Conservation (phyloP, 2,797 vertebrate species). For the Enoplosus armatus region DNA sequence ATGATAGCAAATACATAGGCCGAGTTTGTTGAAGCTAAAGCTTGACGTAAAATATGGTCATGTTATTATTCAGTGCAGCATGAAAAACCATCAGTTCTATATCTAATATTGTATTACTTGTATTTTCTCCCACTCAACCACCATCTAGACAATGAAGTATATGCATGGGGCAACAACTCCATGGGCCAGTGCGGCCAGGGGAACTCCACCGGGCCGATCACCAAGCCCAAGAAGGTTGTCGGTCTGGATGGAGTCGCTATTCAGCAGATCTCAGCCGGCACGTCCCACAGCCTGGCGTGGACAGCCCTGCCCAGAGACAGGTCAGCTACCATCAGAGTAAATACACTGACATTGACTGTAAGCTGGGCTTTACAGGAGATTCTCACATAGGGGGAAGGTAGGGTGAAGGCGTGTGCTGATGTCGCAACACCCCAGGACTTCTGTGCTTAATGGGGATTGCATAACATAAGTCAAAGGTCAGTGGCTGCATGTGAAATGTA, state of each 20-base stretch:
- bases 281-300: conserved; percentile 90
- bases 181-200: conserved; percentile 91
- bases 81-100: neutral
- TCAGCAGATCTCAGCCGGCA: conserved; percentile 89
- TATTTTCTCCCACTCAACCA: neutral
- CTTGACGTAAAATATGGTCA: neutral
- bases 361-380: neutral
- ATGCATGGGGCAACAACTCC: conserved; percentile 90
- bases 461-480: conserved; percentile 12
- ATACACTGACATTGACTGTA: neutral
- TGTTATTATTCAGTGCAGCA: neutral
- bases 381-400: neutral
- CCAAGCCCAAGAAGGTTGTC: conserved; percentile 89
- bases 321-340: conserved; percentile 59
- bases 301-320: conserved; percentile 89
- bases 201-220: conserved; percentile 88
- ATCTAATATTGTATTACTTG: neutral
- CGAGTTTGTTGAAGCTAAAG: conserved; percentile 33
- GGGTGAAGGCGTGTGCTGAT: neutral
- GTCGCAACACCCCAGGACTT: conserved; percentile 14
- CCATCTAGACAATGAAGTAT: conserved; percentile 87
- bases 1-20: conserved; percentile 12
- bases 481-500: neutral
- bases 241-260: conserved; percentile 87
- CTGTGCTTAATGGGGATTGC: conserved; percentile 11